These are phyloP conservation scores for Chrysodeixis includens DNA, from an alignment of 2,888 invertebrate genomes.

Conservation along the genomic window DNA sequence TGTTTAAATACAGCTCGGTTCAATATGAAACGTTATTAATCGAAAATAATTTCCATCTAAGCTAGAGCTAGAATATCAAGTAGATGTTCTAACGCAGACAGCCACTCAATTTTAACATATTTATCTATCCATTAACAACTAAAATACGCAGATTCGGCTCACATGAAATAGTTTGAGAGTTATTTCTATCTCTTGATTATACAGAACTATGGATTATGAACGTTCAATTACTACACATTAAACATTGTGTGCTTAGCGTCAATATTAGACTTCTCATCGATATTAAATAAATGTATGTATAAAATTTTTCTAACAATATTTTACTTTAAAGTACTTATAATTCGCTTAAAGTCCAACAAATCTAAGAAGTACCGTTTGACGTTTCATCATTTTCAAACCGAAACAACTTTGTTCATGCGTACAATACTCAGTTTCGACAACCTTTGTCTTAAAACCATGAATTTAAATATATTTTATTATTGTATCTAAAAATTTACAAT, in stretches of 20 bases:
- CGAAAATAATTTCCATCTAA: conserved; percentile 34
- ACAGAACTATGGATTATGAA: conserved; percentile 3
- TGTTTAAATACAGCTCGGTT: neutral
- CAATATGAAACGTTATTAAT: conserved; percentile 26
- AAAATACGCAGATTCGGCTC: conserved; percentile 2
- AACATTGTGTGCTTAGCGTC: neutral
- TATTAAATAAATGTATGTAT: neutral
- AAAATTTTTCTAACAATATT: neutral
- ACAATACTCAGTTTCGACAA: too few species aligned
- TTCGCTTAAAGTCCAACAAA: too few species aligned
- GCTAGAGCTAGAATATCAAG: conserved; percentile 31
- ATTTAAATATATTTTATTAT: too few species aligned
- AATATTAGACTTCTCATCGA: conserved; percentile 1
- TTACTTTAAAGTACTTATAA: neutral
- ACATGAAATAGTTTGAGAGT: neutral
- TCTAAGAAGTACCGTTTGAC: too few species aligned
- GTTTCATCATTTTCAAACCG: too few species aligned
- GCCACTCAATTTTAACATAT: conserved; percentile 13
- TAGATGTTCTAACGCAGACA: conserved; percentile 12
- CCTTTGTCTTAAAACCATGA: too few species aligned
- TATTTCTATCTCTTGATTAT: neutral
- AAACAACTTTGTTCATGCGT: too few species aligned
- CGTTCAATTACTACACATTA: conserved; percentile 2
- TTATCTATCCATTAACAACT: conserved; percentile 24
- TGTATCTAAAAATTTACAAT: too few species aligned